Base-by-base conservation (phyloP, 2,888 invertebrate species). In the Chaetogeoica ovagalla region DNA sequence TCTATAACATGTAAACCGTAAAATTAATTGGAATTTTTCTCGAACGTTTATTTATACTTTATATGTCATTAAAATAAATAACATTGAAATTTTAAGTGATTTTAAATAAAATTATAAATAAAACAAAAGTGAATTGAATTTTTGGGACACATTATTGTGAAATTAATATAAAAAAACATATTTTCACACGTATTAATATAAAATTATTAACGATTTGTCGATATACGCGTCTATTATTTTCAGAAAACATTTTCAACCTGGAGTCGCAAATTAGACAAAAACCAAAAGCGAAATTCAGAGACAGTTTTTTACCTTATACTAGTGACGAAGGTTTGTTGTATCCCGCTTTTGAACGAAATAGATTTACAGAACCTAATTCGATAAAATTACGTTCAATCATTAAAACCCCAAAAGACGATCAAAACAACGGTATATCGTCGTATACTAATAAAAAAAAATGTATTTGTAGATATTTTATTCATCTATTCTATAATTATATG, bases 281-380 rank as follows among this genome's bases (percentile, higher is more conserved):
- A 68, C 85, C 85, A 0, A 82, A 83, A 74, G 85, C 85, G 30
- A 84, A 84, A 79, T 82, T 85, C 39, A 83, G 85, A 9, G 85
- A 85, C 82, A 84, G 84, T 75, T 85, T 85, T 82, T 83, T 85
- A 60, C 82, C 83, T 11, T 70, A 81, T 52, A 60, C 81, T 30
- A 82, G 81, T 68, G 83, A 82, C 60, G 68, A 81, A 21, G 77
- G 81, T 37, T 71, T 79, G 70, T 79, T 4, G 30, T 30, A 79
- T 43, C 62, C 79, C 13, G 43, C 21, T 43, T 79, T 63, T 63
- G 30, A 81, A 60, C 43, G 73, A 73, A 81, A 73, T 37, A 68
- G 59, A 52, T 81, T 59, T 59, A 60, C 73, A 57, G 72, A 81
- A 17, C 55, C 72, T 0, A 81, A 66, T 65, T 48, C 73, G 13